Conservation (phyloP, 2,888 invertebrate species). For the Myathropa florea region DNA sequence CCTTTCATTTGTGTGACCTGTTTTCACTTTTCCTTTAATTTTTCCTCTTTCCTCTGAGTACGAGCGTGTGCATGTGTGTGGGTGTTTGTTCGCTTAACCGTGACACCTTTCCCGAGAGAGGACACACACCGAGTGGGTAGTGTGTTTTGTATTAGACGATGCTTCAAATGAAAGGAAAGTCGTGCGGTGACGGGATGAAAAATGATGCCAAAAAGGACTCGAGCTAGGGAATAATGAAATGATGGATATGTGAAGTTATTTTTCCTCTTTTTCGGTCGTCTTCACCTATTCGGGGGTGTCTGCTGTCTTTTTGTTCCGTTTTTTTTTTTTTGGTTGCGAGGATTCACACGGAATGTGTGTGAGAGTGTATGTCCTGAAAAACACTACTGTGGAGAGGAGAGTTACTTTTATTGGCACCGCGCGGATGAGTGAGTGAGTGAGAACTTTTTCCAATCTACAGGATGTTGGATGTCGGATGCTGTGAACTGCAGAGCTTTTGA, state of each 20-base stretch:
- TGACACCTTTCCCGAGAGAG: conserved; percentile 58
- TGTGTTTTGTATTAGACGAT: background rate
- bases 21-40: conserved; percentile 43
- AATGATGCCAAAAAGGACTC: conserved; percentile 52
- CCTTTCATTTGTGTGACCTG: conserved; percentile 52
- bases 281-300: too few species aligned
- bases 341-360: conserved; percentile 25
- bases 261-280: background rate
- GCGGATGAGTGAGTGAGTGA: conserved; percentile 64
- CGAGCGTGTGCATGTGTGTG: background rate
- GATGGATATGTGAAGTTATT: conserved; percentile 43
- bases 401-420: conserved; percentile 52
- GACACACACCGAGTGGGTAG: conserved; percentile 5
- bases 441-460: conserved; percentile 43
- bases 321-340: background rate
- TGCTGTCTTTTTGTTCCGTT: background rate
- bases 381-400: conserved; percentile 47
- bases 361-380: conserved; percentile 18
- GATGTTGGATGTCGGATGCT: conserved; percentile 65
- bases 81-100: conserved; percentile 53
- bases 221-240: conserved; percentile 53
- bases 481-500: conserved; percentile 44
- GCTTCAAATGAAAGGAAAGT: conserved; percentile 23
- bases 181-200: conserved; percentile 43
- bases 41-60: too few species aligned